Evolutionary conservation across 1,140 invertebrate species (phyloP), one percentile per base, ranked within the genome.

Genomic region (Neotoxoptera formosana): DNA sequence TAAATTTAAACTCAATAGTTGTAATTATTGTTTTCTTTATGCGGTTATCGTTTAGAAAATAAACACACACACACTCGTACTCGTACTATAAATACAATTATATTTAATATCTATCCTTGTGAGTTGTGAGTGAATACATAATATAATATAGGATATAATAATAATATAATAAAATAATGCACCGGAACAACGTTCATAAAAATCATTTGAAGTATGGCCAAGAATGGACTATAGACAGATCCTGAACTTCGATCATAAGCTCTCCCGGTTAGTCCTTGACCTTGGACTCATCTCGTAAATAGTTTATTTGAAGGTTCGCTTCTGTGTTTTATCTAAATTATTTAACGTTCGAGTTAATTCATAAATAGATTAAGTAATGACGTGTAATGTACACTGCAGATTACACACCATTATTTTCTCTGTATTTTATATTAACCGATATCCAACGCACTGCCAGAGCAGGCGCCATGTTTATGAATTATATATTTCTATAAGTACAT

Each of bases 251-350:
- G 90, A 67, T 76, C 56, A 41, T 56, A 90, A 90, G 34, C 51
- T 60, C 53, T 60, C 34, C 36, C 30, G 87, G 9, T 8, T 30
- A 51, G 48, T 90, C 89, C 89, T 90, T 90, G 56, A 47, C 90
- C 53, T 91, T 91, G 90, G n/a, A 67, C 90, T 76, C 53, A 47
- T 88, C 86, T 88, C 17, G 48, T 53, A 89, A 89, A 89, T 89
- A 89, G 17, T 89, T 89, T 89, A 89, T 89, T 89, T 34, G 87
- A 53, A 53, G 47, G 48, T 89, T 89, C 47, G 53, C n/a, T 36
- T 88, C 41, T 53, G 87, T 53, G 30, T 34, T 89, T 89, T 89
- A 53, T 51, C 48, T 89, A 53, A 89, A 89, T 89, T 89, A 53
- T 53, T 53, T 53, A 34, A 89, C 17, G 86, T 36, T 51, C 21